A percentile compares a stretch with the other conserved stretches of the same genome.
Conservation (phyloP, 2,113 vertebrate species). For the Origma solitaria region DNA sequence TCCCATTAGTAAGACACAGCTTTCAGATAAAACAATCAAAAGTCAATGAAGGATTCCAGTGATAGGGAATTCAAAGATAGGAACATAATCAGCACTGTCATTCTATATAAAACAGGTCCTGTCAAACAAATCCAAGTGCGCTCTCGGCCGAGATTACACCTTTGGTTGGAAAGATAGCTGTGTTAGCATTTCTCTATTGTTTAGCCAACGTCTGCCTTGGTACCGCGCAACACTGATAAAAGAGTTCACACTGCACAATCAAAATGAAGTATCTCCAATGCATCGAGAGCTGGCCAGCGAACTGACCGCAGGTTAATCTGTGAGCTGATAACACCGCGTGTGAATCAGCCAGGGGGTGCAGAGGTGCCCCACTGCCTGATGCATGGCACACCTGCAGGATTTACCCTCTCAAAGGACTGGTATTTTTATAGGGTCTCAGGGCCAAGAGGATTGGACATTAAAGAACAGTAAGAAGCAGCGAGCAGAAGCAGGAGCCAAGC, state of each 20-base stretch:
- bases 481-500: not conserved
- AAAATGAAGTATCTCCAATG: not conserved
- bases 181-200: not conserved
- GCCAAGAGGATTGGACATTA: not conserved
- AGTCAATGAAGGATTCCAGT: not conserved
- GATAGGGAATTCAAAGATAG: not conserved
- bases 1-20: not conserved
- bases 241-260: not conserved
- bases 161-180: not conserved
- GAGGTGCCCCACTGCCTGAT: not conserved
- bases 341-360: not conserved
- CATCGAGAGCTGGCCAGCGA: not conserved
- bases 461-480: not conserved
- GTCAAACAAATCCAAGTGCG: not conserved
- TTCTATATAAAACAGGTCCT: not conserved
- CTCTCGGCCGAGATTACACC: not conserved
- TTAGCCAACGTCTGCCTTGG: not conserved
- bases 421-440: not conserved
- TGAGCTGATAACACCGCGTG: not conserved
- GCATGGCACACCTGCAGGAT: rapidly evolving
- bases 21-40: not conserved
- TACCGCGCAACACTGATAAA: not conserved
- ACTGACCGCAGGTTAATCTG: not conserved
- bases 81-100: not conserved
- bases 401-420: not conserved